Evolutionary conservation across 2,113 vertebrate genomes (phyloP), one percentile per base, ranked within the genome.

Genomic region (Melospiza melodia): DNA sequence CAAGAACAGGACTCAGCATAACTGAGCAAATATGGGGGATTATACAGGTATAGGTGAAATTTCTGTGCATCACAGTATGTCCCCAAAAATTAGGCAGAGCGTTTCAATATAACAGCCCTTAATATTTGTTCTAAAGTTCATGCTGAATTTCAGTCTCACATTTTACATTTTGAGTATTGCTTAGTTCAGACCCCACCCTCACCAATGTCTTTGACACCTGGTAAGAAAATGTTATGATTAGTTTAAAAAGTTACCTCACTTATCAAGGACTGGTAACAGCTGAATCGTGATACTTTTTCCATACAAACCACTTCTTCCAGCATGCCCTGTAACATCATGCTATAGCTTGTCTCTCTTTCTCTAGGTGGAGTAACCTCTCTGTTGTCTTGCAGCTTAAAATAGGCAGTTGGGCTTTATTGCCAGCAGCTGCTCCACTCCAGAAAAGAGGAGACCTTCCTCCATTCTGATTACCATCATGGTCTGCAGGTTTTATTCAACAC

Each of bases 361-460:
- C 9, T 52, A 91, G 67, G 82, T 72, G 43, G 66, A 93, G 39
- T 28, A 68, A 86, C 41, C 43, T 78, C 66, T 79, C 35, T 52
- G 5, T 63, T 69, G 28, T 69, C 54, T 44, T 82, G 33, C 44
- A 87, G 73, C 78, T 85, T 76, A 68, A 91, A 75, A 78, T 2
- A 87, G 51, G 71, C 65, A 81, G 19, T 88, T 74, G 68, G 35
- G 62, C 82, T 96, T 94, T 91, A 94, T 79, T 84, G 68, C 57
- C 75, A 62, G 46, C 91, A 87, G 93, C 93, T 96, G 75, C 52
- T 89, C 51, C 61, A 39, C 80, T 92, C 58, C 86, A 88, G 73
- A 84, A 54, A 96, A 77, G 92, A 92, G 55, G 28, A 82, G 22
- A 14, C 23, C 39, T 90, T 82, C 86, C 78, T 72, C 52, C 58